phyloP scores from a whole-genome alignment of 2,797 vertebrate genomes.

The Erpetoichthys calabaricus region DNA sequence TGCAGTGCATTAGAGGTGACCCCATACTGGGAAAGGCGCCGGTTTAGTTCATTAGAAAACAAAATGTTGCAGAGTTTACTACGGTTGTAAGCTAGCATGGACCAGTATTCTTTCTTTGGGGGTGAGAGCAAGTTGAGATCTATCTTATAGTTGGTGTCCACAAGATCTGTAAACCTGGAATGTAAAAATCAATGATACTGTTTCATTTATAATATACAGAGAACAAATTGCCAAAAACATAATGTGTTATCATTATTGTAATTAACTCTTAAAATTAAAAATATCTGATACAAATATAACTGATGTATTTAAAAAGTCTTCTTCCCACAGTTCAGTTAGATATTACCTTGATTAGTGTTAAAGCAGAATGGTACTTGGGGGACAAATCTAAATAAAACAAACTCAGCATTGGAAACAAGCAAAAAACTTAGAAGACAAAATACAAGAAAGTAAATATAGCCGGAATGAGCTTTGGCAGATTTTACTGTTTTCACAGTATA shows the following conservation, averaged over 20 bases:
- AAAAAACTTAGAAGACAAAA: slow-evolving; percentile 6
- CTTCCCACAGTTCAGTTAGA: background rate
- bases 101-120: slow-evolving; percentile 76
- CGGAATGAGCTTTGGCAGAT: slow-evolving; percentile 49
- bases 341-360: background rate
- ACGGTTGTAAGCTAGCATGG: slow-evolving; percentile 92
- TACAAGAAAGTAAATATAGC: slow-evolving; percentile 51
- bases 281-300: slow-evolving; percentile 3
- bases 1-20: slow-evolving; percentile 77
- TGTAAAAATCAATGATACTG: slow-evolving; percentile 13
- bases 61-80: slow-evolving; percentile 92
- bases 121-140: slow-evolving; percentile 74
- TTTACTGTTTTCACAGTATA: slow-evolving; percentile 61
- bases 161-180: slow-evolving; percentile 80
- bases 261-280: slow-evolving; percentile 12
- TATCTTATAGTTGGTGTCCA: slow-evolving; percentile 66
- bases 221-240: slow-evolving; percentile 2
- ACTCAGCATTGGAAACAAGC: slow-evolving; percentile 5
- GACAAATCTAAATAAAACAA: slow-evolving; percentile 7
- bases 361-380: slow-evolving; percentile 3
- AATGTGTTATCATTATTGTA: rapidly evolving
- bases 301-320: too few species aligned
- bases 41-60: slow-evolving; percentile 82
- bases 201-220: slow-evolving; percentile 3
- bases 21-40: slow-evolving; percentile 68